phyloP scores from a whole-genome alignment of 2,797 vertebrate species.

The Masticophis lateralis region DNA sequence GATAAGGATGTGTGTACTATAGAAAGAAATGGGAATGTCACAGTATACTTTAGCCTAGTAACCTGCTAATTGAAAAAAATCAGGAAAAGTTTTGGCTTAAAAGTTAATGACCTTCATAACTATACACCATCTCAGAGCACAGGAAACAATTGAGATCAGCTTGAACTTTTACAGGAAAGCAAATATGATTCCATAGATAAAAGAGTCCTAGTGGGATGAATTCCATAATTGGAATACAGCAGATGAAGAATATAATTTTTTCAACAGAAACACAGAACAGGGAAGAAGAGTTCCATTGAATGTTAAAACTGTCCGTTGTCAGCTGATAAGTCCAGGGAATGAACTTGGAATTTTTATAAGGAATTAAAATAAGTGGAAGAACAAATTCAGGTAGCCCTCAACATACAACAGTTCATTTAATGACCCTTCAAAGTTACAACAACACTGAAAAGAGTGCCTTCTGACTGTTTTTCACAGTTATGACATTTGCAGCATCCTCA shows the following conservation, averaged over 20 bases:
- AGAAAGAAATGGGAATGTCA: background rate
- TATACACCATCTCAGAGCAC: background rate
- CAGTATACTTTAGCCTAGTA: background rate
- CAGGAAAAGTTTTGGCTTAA: background rate
- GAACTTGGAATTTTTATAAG: background rate
- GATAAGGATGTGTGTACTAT: background rate
- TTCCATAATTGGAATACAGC: background rate
- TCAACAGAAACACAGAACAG: background rate
- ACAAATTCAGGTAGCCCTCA: background rate
- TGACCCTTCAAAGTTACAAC: too few relatives aligned
- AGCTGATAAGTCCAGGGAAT: background rate
- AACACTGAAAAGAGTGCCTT: too few relatives aligned
- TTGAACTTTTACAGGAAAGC: background rate
- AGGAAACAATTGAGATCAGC: background rate
- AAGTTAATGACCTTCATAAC: background rate
- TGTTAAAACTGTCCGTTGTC: background rate
- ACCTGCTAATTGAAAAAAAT: background rate
- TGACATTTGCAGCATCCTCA: too few relatives aligned
- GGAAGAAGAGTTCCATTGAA: background rate
- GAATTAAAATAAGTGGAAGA: background rate
- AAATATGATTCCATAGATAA: background rate
- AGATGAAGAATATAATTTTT: background rate
- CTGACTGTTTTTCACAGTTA: too few relatives aligned
- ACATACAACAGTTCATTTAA: too few relatives aligned
- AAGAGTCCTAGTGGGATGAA: background rate